phyloP scores from a whole-genome alignment of 1,140 invertebrate species.

The Hormaphis cornu region DNA sequence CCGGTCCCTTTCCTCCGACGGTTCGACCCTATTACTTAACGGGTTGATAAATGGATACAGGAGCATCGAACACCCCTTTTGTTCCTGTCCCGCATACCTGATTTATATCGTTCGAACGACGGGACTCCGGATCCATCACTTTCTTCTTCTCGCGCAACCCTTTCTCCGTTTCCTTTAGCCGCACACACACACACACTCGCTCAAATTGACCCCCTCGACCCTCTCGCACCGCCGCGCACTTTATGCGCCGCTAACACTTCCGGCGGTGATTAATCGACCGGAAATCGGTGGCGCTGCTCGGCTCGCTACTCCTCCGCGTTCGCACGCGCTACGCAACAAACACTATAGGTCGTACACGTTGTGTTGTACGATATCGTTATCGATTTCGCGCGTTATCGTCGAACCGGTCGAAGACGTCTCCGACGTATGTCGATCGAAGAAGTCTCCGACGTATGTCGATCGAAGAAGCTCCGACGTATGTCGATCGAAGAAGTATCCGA shows the following conservation, averaged over 20 bases:
- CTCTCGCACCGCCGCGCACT: not conserved
- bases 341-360: too few species aligned
- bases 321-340: not conserved
- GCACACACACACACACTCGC: slow-evolving; percentile 5
- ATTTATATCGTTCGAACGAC: slow-evolving; percentile 31
- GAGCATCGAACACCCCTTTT: slow-evolving; percentile 22
- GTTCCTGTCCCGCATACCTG: slow-evolving; percentile 31
- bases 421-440: too few species aligned
- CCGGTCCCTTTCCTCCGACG: too few species aligned
- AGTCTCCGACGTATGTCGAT: too few species aligned
- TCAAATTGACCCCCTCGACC: slow-evolving; percentile 20
- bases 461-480: too few species aligned
- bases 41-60: slow-evolving; percentile 31
- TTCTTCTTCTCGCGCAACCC: slow-evolving; percentile 28
- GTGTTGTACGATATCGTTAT: too few species aligned
- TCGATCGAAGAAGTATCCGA: too few species aligned
- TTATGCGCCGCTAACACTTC: not conserved
- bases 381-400: too few species aligned
- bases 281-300: not conserved
- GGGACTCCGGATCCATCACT: slow-evolving; percentile 28
- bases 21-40: slow-evolving; percentile 33
- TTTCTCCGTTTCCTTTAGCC: not conserved
- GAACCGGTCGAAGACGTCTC: too few species aligned
- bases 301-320: too few species aligned
- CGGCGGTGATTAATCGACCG: slow-evolving; percentile 31